These are phyloP conservation scores for Loripinus fragilis DNA, from an alignment of 2,888 invertebrate genomes.

Conservation along the genomic window DNA sequence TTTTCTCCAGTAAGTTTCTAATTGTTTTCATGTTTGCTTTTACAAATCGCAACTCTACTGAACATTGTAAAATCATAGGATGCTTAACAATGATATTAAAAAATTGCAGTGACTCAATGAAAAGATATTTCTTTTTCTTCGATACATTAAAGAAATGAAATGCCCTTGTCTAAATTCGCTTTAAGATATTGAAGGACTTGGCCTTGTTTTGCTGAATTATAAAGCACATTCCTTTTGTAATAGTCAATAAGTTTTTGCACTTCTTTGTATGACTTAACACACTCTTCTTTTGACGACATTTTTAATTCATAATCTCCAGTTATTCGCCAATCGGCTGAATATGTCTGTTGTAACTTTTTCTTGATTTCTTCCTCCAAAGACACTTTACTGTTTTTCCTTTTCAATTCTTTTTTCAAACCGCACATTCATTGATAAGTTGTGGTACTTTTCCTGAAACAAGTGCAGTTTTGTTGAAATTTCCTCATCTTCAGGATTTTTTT, in stretches of 20 bases:
- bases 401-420: constrained; percentile 8
- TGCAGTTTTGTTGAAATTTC: background rate
- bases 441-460: background rate
- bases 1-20: background rate
- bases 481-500: background rate
- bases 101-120: background rate
- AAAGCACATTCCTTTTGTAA: constrained; percentile 14
- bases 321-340: background rate
- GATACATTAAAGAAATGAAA: background rate
- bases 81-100: background rate
- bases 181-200: constrained; percentile 8
- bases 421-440: constrained; percentile 6
- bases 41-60: background rate
- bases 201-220: constrained; percentile 13
- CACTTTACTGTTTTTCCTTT: background rate
- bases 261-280: constrained; percentile 6
- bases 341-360: background rate
- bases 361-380: constrained; percentile 6
- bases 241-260: constrained; percentile 12
- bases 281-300: background rate
- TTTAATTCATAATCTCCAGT: background rate
- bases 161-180: background rate
- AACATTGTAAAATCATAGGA: background rate
- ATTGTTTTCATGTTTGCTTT: constrained; percentile 5
- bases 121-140: background rate